These are phyloP conservation scores for Characodon lateralis DNA, from an alignment of 2,797 vertebrate species.

Conservation along the genomic window DNA sequence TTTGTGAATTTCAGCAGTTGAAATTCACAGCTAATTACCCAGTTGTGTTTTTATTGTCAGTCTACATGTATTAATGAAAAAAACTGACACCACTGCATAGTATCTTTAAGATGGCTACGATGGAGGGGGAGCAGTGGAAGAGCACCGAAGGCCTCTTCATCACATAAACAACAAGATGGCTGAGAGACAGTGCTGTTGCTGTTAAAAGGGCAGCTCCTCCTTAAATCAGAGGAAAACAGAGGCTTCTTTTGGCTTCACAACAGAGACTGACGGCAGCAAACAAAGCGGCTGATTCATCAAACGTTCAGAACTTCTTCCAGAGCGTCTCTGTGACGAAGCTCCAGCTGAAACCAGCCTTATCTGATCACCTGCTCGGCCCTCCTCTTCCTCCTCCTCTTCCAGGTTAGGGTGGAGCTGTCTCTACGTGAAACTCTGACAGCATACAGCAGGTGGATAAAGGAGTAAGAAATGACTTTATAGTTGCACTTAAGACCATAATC, in stretches of 20 bases:
- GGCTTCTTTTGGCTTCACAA: slow-evolving; percentile 22
- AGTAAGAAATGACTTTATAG: slow-evolving; percentile 12
- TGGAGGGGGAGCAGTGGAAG: neutral
- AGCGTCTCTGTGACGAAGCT: neutral
- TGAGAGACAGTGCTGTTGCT: slow-evolving; percentile 5
- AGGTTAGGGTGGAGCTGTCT: slow-evolving; percentile 36
- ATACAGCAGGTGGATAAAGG: neutral
- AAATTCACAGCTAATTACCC: neutral
- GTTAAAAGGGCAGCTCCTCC: slow-evolving; percentile 20
- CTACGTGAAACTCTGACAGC: slow-evolving; percentile 23
- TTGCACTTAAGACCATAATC: neutral
- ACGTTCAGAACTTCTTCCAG: slow-evolving; percentile 20
- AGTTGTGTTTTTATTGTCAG: neutral
- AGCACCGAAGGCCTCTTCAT: slow-evolving; percentile 1
- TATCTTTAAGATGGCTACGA: neutral
- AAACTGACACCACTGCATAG: neutral
- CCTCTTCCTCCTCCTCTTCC: slow-evolving; percentile 17
- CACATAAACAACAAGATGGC: slow-evolving; percentile 44
- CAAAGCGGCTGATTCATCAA: slow-evolving; percentile 53
- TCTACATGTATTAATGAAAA: neutral
- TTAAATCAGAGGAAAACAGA: slow-evolving; percentile 21
- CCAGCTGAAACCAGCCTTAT: neutral
- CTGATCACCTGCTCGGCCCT: slow-evolving; percentile 4
- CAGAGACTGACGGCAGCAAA: slow-evolving; percentile 17
- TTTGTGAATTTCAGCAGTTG: neutral